Evolutionary conservation across 1,140 invertebrate genomes (phyloP), one percentile per base, ranked within the genome.

Genomic region (Orius insidiosus): DNA sequence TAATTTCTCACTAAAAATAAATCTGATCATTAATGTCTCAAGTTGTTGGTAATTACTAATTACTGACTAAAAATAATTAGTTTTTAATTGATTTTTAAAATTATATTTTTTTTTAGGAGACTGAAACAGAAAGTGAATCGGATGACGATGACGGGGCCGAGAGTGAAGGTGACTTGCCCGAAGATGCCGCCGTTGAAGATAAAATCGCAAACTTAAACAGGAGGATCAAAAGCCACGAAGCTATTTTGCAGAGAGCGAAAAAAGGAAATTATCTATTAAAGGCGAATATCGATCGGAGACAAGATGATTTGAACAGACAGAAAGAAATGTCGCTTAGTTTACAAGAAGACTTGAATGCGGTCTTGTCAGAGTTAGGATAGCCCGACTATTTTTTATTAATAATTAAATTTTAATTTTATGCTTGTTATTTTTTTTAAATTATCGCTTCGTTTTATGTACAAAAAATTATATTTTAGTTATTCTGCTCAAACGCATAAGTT

Each of bases 301-400:
- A 85, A 62, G 85, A 89, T 57, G 80, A 85, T 59, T 69, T 87
- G 38, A 72, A 74, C 39, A 82, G 82, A 58, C 81, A 85, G 53
- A 75, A 78, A 57, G 80, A 85, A 55, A 72, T 79, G 60, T 82
- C 81, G 18, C 60, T 74, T 9, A 66, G 68, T 16, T 61, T 89
- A 16, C 77, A 87, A 63, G 75, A 84, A 57, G 85, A 88, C 62
- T 62, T 89, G 51, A 81, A 87, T 60, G 82, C 82, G 5, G 72
- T 83, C 1, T 70, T 84, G 39, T 74, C 76, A 11, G 80, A 83
- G 64, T 63, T 84, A 54, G 74, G 74, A 24, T 24, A 24, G n/a
- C n/a, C n/a, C n/a, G n/a, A n/a, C n/a, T n/a, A n/a, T 4, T 24
- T 24, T 24, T 24, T 24, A 24, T 24, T 24, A 24, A n/a, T n/a